phyloP scores from a whole-genome alignment of 2,888 invertebrate genomes.

The Leucoma salicis region DNA sequence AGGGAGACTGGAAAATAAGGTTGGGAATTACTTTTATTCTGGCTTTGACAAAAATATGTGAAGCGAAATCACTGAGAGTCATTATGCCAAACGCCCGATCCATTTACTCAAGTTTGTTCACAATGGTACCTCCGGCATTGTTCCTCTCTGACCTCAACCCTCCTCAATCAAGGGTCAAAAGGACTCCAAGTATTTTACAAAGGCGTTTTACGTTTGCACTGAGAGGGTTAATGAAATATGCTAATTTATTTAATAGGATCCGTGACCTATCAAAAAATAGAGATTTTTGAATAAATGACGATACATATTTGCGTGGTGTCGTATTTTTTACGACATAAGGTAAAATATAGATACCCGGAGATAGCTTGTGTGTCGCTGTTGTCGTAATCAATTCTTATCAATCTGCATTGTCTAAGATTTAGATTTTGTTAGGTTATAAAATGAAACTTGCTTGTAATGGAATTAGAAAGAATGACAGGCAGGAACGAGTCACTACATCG shows the following conservation, averaged over 20 bases:
- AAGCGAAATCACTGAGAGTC: constrained; percentile 2
- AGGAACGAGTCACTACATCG: too few species aligned
- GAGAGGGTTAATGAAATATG: constrained; percentile 47
- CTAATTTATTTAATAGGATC: constrained; percentile 43
- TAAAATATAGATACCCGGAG: too few species aligned
- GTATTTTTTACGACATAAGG: not conserved
- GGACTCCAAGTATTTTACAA: constrained; percentile 27
- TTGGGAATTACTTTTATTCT: not conserved
- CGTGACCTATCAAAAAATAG: constrained; percentile 42
- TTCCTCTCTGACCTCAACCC: constrained; percentile 16
- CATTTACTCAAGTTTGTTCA: constrained; percentile 29
- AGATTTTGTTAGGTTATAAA: too few species aligned
- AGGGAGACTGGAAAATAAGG: too few species aligned
- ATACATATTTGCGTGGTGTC: not conserved
- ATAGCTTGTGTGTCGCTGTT: too few species aligned
- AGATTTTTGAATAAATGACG: not conserved
- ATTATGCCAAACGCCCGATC: constrained; percentile 16
- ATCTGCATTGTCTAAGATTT: too few species aligned
- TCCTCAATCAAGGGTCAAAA: constrained; percentile 13
- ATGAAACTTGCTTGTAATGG: not conserved
- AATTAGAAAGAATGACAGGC: not conserved
- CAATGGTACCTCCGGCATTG: constrained; percentile 18
- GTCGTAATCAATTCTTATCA: too few species aligned
- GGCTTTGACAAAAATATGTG: constrained; percentile 2
- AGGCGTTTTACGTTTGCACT: constrained; percentile 34